phyloP scores from a whole-genome alignment of 1,140 invertebrate genomes.

The Cryptotermes secundus region DNA sequence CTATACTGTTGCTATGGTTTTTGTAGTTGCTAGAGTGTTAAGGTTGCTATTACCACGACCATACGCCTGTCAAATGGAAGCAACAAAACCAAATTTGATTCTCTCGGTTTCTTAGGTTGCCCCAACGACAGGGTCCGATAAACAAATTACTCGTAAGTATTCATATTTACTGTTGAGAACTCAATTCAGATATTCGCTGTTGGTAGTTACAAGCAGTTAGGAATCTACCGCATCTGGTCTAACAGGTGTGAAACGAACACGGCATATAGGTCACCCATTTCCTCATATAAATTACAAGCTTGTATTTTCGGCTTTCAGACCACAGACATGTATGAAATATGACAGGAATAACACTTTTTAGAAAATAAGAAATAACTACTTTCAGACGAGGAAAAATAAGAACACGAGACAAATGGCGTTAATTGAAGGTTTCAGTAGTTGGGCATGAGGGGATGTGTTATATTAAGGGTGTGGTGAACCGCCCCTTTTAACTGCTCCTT shows the following conservation, averaged over 20 bases:
- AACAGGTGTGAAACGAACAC: not conserved
- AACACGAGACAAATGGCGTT: not conserved
- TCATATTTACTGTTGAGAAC: too few species aligned
- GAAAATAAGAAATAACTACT: constrained; percentile 20
- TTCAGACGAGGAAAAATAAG: not conserved
- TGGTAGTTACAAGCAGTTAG: not conserved
- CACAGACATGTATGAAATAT: constrained; percentile 13
- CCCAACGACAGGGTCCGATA: too few species aligned
- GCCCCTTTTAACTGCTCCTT: not conserved
- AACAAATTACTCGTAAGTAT: too few species aligned
- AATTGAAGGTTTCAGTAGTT: constrained; percentile 6
- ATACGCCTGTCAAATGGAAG: too few species aligned
- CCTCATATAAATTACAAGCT: not conserved
- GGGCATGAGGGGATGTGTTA: not conserved
- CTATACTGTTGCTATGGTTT: too few species aligned
- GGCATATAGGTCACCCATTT: not conserved
- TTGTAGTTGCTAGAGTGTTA: too few species aligned
- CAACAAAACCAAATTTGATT: too few species aligned
- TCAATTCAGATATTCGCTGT: not conserved
- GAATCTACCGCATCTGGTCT: not conserved
- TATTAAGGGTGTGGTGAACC: constrained; percentile 11
- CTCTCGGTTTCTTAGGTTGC: too few species aligned
- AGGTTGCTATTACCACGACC: too few species aligned
- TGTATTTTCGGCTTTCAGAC: not conserved
- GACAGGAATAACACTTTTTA: not conserved